Conservation (phyloP, 2,888 invertebrate species). For the Herminia tarsipennalis region DNA sequence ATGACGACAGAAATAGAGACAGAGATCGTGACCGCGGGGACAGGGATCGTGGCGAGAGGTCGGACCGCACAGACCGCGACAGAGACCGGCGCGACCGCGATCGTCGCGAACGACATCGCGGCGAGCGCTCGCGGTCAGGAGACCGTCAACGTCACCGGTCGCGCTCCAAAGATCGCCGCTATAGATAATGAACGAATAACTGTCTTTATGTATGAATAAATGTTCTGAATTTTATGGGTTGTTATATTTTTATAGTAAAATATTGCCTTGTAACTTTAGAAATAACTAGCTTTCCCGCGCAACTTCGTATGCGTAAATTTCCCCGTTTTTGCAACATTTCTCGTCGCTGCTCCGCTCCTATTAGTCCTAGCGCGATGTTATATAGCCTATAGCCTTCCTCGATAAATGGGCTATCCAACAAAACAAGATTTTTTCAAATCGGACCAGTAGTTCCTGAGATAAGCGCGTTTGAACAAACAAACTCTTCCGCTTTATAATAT, state of each 20-base stretch:
- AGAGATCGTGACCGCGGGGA: slow-evolving; percentile 65
- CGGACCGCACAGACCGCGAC: slow-evolving; percentile 39
- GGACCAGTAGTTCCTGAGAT: no score
- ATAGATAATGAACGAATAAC: slow-evolving; percentile 66
- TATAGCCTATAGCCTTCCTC: no score
- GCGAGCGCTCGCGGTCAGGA: slow-evolving; percentile 60
- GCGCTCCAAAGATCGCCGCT: slow-evolving; percentile 73
- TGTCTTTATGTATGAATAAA: slow-evolving; percentile 61
- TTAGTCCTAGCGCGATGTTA: no score
- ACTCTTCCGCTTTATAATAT: no score
- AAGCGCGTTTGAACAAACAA: no score
- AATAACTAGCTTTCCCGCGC: no score
- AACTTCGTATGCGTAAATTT: no score
- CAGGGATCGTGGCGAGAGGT: slow-evolving; percentile 57
- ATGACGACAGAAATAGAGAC: slow-evolving; percentile 68
- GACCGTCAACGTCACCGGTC: slow-evolving; percentile 64
- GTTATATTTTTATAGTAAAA: slow-evolving; percentile 14
- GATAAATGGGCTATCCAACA: no score
- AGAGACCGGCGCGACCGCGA: slow-evolving; percentile 46
- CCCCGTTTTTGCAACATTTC: no score
- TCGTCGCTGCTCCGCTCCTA: no score
- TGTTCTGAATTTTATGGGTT: slow-evolving; percentile 46
- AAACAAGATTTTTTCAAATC: no score
- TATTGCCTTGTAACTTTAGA: no score
- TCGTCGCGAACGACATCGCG: slow-evolving; percentile 48